Percentiles rank a stretch among this genome's conserved stretches.
These are phyloP conservation scores for Ichneumon xanthorius DNA, from an alignment of 2,888 invertebrate genomes.

Conservation along the genomic window DNA sequence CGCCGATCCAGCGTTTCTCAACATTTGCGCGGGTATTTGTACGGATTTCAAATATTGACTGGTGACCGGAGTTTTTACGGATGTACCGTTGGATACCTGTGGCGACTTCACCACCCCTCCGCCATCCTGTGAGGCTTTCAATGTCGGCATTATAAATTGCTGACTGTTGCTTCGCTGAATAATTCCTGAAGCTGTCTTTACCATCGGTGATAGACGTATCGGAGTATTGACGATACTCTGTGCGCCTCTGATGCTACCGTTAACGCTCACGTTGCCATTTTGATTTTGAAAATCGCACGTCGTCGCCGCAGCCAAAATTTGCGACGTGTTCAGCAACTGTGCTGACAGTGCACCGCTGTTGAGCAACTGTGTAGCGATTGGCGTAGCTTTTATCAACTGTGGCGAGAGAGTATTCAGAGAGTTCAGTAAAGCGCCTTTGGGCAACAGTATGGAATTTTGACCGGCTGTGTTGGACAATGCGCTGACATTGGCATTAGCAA, in stretches of 20 bases:
- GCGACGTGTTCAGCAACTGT: conserved; percentile 75
- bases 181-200: conserved; percentile 73
- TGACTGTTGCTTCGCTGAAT: conserved; percentile 74
- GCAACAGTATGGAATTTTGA: conserved; percentile 78
- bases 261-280: conserved; percentile 57
- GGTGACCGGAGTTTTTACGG: conserved; percentile 63
- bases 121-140: conserved; percentile 71
- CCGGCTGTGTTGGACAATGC: conserved; percentile 62
- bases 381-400: conserved; percentile 78
- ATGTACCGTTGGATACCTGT: conserved; percentile 65
- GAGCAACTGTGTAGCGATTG: conserved; percentile 76
- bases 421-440: conserved; percentile 77
- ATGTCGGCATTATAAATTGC: conserved; percentile 76
- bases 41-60: conserved; percentile 75
- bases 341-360: conserved; percentile 74
- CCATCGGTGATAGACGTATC: conserved; percentile 73
- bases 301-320: conserved; percentile 69
- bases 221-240: conserved; percentile 74
- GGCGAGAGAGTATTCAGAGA: conserved; percentile 76
- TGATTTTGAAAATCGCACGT: conserved; percentile 73
- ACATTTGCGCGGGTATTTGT: conserved; percentile 77
- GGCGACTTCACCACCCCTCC: conserved; percentile 61
- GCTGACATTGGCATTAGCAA: conserved; percentile 47
- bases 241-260: conserved; percentile 66
- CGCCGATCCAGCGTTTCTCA: conserved; percentile 70